Conservation (phyloP, 2,797 vertebrate genomes). For the Lacerta bilineata region DNA sequence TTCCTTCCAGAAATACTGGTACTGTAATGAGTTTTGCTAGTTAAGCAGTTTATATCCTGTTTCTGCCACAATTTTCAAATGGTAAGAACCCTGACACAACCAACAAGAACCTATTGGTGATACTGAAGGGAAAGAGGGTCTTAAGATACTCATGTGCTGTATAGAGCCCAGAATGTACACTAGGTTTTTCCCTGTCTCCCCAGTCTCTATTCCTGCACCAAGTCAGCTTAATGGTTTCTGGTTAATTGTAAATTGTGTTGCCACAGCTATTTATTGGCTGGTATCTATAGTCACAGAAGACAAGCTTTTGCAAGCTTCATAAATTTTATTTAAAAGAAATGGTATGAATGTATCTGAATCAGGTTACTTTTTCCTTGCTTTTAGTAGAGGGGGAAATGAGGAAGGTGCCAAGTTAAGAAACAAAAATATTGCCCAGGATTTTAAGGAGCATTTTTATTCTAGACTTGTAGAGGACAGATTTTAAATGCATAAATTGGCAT, state of each 20-base stretch:
- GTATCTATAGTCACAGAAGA: not conserved
- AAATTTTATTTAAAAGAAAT: not conserved
- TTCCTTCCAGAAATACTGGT: not conserved
- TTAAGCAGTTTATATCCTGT: not conserved
- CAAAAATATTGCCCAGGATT: not conserved
- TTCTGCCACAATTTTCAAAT: not conserved
- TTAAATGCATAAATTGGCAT: not conserved
- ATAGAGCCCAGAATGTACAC: not conserved
- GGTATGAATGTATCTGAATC: not conserved
- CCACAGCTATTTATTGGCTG: conserved; percentile 20
- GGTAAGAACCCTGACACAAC: not conserved
- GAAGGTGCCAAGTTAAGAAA: not conserved
- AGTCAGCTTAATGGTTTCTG: not conserved
- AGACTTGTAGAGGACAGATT: not conserved
- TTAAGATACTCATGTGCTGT: not conserved
- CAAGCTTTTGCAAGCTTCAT: not conserved
- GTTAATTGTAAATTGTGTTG: not conserved
- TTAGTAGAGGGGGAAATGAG: not conserved
- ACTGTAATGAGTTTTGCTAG: not conserved
- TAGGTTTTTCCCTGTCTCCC: not conserved
- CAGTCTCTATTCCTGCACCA: not conserved
- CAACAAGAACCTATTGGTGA: not conserved
- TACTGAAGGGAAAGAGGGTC: not conserved
- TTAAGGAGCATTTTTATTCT: not conserved
- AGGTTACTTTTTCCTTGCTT: not conserved